Evolutionary conservation across 2,888 invertebrate genomes (phyloP).

Genomic region (Aphodius sticticus): DNA sequence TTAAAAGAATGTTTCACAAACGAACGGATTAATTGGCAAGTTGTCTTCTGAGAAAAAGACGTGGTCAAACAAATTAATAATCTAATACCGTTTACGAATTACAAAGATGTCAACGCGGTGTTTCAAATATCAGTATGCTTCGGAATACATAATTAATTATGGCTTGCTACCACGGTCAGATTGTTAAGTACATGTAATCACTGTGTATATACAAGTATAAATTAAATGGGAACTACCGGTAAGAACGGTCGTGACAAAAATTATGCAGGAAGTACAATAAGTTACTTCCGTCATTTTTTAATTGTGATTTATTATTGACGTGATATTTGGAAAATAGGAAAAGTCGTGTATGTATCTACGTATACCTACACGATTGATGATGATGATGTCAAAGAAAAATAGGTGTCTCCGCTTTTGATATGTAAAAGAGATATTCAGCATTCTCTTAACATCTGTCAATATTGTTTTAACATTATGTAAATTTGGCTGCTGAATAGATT

Average conservation of each 20-base stretch:
- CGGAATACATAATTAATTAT: not conserved
- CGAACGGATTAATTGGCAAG: not conserved
- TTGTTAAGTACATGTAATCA: not conserved
- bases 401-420: too few relatives aligned
- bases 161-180: not conserved
- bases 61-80: not conserved
- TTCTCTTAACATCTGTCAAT: too few relatives aligned
- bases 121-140: not conserved
- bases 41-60: not conserved
- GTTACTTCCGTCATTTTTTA: not conserved
- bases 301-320: not conserved
- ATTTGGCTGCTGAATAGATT: too few relatives aligned
- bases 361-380: too few relatives aligned
- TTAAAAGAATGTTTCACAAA: not conserved
- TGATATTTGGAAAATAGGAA: not conserved
- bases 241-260: not conserved
- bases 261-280: not conserved
- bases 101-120: not conserved
- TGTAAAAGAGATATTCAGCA: too few relatives aligned
- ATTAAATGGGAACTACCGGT: not conserved
- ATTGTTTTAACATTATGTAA: too few relatives aligned
- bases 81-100: not conserved
- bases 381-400: too few relatives aligned
- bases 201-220: not conserved
- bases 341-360: not conserved